phyloP scores from a whole-genome alignment of 2,113 vertebrate genomes.

The Bucco capensis region DNA sequence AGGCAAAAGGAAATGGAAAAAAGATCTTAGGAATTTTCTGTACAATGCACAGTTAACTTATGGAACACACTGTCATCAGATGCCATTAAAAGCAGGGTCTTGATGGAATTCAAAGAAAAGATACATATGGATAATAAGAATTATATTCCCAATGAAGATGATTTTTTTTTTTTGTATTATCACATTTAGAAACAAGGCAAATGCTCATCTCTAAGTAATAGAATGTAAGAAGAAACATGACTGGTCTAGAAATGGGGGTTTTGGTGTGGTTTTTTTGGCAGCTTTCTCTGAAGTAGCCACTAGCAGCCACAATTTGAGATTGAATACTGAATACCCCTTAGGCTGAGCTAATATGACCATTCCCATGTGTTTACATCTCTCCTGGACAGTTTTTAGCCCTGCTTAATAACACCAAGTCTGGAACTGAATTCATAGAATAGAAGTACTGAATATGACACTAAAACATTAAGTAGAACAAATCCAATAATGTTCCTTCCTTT shows the following conservation, averaged over 20 bases:
- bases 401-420: neutral
- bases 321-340: neutral
- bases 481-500: neutral
- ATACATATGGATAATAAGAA: neutral
- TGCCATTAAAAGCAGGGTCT: neutral
- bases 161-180: neutral
- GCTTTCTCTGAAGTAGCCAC: neutral
- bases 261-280: neutral
- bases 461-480: neutral
- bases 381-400: neutral
- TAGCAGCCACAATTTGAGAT: neutral
- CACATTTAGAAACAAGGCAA: neutral
- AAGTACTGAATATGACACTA: neutral
- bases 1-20: slow-evolving; percentile 69
- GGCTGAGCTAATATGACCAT: neutral
- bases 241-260: neutral
- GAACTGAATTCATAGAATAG: neutral
- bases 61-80: neutral
- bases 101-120: neutral
- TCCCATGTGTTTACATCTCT: neutral
- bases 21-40: slow-evolving; percentile 50
- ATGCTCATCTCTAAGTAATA: neutral
- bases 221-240: neutral
- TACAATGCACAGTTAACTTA: neutral
- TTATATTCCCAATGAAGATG: neutral